Conservation (phyloP, 35 echinoderm and acorn worm species). For the Heliocidaris erythrogramma region DNA sequence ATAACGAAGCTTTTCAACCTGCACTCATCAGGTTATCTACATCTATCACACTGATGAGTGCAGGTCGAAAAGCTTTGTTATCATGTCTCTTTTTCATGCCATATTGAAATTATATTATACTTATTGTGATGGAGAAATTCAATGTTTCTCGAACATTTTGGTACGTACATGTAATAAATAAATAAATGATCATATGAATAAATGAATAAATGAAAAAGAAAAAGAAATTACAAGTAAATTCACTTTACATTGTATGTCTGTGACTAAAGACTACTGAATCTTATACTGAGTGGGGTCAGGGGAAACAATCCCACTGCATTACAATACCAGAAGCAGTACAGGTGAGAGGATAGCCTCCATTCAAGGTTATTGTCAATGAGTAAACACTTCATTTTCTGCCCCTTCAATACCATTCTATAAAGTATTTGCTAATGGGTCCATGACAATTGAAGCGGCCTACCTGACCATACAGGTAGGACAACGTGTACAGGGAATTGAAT, state of each 20-base stretch:
- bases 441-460: neutral
- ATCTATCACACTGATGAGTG: too few relatives aligned
- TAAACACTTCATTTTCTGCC: constrained; percentile 14
- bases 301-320: neutral
- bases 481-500: too few relatives aligned
- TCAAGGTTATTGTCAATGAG: constrained; percentile 11
- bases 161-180: too few relatives aligned
- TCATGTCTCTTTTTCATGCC: too few relatives aligned
- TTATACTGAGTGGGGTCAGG: neutral
- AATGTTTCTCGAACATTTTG: too few relatives aligned
- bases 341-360: neutral
- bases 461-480: neutral
- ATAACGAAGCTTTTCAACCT: too few relatives aligned
- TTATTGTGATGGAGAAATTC: too few relatives aligned
- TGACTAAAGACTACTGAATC: neutral
- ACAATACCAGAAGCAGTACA: neutral
- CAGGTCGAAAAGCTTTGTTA: too few relatives aligned
- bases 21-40: too few relatives aligned
- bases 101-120: too few relatives aligned
- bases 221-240: neutral
- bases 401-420: neutral
- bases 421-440: neutral
- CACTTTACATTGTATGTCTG: neutral
- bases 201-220: too few relatives aligned
- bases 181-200: too few relatives aligned